Conservation (phyloP, 2,888 invertebrate genomes). For the Lasius fuliginosus region DNA sequence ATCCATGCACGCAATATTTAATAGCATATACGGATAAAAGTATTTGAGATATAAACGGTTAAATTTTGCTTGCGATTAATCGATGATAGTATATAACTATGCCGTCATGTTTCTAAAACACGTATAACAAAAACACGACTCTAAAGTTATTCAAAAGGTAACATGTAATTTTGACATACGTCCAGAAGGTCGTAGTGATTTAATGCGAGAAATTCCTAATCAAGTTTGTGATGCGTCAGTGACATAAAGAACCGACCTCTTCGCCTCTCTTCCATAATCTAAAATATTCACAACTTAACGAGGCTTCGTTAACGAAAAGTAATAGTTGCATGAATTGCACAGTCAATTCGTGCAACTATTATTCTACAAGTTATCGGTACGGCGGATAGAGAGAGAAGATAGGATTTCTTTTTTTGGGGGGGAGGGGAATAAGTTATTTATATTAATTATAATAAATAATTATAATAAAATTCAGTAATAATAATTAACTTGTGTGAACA, state of each 20-base stretch:
- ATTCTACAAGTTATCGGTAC: slow-evolving; percentile 64
- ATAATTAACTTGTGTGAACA: background rate
- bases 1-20: background rate
- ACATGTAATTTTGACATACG: slow-evolving; percentile 10
- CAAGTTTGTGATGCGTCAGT: slow-evolving; percentile 55
- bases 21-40: background rate
- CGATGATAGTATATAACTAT: background rate
- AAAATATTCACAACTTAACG: slow-evolving; percentile 68
- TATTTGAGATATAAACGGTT: background rate
- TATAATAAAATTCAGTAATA: slow-evolving; percentile 2
- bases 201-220: slow-evolving; percentile 60
- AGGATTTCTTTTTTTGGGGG: background rate
- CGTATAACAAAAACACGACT: background rate
- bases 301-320: slow-evolving; percentile 67
- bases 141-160: slow-evolving; percentile 22
- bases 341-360: slow-evolving; percentile 49
- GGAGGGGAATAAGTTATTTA: no score
- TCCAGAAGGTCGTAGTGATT: slow-evolving; percentile 54
- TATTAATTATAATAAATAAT: background rate
- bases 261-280: slow-evolving; percentile 41
- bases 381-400: no score
- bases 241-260: slow-evolving; percentile 61
- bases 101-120: background rate
- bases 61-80: slow-evolving; percentile 30
- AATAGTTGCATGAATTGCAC: slow-evolving; percentile 41